phyloP scores from a whole-genome alignment of 2,113 vertebrate genomes.

The Melanostigma gelatinosum region DNA sequence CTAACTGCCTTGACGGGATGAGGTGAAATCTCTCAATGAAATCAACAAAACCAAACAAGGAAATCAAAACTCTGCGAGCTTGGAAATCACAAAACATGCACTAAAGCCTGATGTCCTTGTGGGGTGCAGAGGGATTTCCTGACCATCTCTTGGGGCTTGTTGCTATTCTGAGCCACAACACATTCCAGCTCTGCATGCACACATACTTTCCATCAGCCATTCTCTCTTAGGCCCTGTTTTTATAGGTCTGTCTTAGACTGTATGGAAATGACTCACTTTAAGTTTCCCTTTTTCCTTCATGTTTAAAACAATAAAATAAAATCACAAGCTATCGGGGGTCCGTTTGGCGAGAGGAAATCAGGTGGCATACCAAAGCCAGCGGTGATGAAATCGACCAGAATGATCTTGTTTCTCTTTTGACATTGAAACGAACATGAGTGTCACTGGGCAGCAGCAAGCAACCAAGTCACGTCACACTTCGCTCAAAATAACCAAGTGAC shows the following conservation, averaged over 20 bases:
- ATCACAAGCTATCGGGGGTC: background rate
- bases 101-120: constrained; percentile 64
- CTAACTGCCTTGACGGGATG: background rate
- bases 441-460: constrained; percentile 26
- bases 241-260: background rate
- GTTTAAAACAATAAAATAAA: background rate
- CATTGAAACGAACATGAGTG: constrained; percentile 52
- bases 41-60: background rate
- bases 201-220: constrained; percentile 77
- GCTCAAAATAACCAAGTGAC: constrained; percentile 53
- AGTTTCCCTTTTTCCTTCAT: background rate
- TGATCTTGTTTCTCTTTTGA: constrained; percentile 59
- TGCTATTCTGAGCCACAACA: constrained; percentile 81
- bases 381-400: constrained; percentile 48
- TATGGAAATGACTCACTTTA: background rate
- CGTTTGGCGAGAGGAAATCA: constrained; percentile 8
- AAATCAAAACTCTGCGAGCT: background rate
- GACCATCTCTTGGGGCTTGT: constrained; percentile 70
- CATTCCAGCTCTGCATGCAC: constrained; percentile 77
- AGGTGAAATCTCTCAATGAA: background rate
- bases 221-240: constrained; percentile 45
- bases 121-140: constrained; percentile 75
- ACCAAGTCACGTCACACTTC: constrained; percentile 44
- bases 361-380: constrained; percentile 13
- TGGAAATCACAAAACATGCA: constrained; percentile 28